Conservation (phyloP, 1,140 invertebrate genomes). For the Lordiphosa mommai region DNA sequence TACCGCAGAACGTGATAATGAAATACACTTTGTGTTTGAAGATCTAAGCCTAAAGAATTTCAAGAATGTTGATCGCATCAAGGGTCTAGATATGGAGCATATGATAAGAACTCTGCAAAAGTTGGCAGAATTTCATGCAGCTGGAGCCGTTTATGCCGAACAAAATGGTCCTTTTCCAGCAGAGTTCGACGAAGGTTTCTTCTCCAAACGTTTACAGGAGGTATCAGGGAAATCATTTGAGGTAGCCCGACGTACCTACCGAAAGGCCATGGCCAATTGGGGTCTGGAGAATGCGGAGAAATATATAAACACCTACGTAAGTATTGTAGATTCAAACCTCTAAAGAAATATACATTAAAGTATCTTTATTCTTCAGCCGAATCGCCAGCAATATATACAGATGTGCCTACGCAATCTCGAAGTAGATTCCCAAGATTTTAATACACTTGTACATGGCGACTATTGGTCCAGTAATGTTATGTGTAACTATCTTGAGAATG, state of each 20-base stretch:
- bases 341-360: not conserved
- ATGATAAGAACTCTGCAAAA: slow-evolving; percentile 80
- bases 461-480: slow-evolving; percentile 79
- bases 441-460: slow-evolving; percentile 84
- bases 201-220: not conserved
- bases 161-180: slow-evolving; percentile 30
- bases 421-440: slow-evolving; percentile 80
- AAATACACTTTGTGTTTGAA: slow-evolving; percentile 56
- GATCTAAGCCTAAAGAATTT: slow-evolving; percentile 41
- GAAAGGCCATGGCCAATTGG: slow-evolving; percentile 49
- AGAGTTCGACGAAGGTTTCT: slow-evolving; percentile 44
- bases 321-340: not conserved
- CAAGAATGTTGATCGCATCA: slow-evolving; percentile 78
- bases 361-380: slow-evolving; percentile 31
- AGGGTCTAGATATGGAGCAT: slow-evolving; percentile 81
- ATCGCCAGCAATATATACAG: slow-evolving; percentile 29
- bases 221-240: slow-evolving; percentile 1
- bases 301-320: slow-evolving; percentile 51
- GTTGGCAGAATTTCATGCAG: slow-evolving; percentile 82
- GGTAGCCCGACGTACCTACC: slow-evolving; percentile 13
- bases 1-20: slow-evolving; percentile 18
- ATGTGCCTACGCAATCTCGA: slow-evolving; percentile 22
- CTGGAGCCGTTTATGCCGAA: slow-evolving; percentile 67
- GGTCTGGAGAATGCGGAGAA: slow-evolving; percentile 46
- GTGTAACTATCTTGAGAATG: slow-evolving; percentile 66